A percentile compares a stretch with the other conserved stretches of the same genome.
phyloP scores from a whole-genome alignment of 2,113 vertebrate genomes.

The Thalassoma bifasciatum region DNA sequence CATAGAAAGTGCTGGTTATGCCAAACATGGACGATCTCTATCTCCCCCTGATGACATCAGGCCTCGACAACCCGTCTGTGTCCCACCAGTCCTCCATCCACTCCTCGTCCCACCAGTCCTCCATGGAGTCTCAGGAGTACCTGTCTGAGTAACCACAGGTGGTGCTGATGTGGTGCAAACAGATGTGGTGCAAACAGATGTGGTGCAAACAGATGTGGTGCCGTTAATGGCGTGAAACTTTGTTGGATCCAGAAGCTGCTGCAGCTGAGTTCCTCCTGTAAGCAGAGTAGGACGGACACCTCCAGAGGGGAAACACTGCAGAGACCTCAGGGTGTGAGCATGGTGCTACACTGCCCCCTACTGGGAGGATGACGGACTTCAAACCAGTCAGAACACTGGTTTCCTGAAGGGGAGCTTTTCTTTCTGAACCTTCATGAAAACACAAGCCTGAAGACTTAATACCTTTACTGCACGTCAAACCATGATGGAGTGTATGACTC shows the following conservation, averaged over 20 bases:
- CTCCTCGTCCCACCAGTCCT: slow-evolving; percentile 72
- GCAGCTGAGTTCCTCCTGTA: slow-evolving; percentile 6
- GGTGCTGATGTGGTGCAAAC: not conserved
- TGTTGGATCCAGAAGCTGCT: slow-evolving; percentile 17
- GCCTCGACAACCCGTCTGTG: slow-evolving; percentile 78
- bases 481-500: not conserved
- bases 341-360: slow-evolving; percentile 39
- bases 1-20: slow-evolving; percentile 90
- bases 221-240: slow-evolving; percentile 16
- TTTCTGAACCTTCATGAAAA: not conserved
- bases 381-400: not conserved
- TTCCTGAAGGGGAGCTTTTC: slow-evolving; percentile 13
- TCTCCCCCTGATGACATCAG: slow-evolving; percentile 87
- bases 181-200: slow-evolving; percentile 1
- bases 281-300: slow-evolving; percentile 12
- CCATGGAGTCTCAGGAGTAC: slow-evolving; percentile 71
- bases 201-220: slow-evolving; percentile 10
- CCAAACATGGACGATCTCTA: slow-evolving; percentile 91
- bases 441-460: not conserved
- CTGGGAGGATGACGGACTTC: slow-evolving; percentile 13
- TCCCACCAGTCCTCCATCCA: slow-evolving; percentile 76
- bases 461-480: slow-evolving; percentile 19
- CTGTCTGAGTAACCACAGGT: slow-evolving; percentile 64
- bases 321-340: slow-evolving; percentile 2
- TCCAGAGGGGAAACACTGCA: slow-evolving; percentile 12